Evolutionary conservation across 2,888 invertebrate genomes (phyloP).

Genomic region (Hesperia comma): DNA sequence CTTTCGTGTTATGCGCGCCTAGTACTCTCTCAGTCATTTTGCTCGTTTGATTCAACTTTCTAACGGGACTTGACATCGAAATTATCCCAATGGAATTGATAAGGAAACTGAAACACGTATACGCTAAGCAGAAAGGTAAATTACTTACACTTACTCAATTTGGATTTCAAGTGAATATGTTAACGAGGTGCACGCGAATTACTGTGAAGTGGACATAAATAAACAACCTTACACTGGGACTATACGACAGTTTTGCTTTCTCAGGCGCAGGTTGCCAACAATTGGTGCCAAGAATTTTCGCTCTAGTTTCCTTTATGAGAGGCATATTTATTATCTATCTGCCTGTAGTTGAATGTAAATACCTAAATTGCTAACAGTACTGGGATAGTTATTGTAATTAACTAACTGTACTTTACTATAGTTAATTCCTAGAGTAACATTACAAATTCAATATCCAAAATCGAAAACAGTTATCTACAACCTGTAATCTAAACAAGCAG

Average conservation of each 20-base stretch:
- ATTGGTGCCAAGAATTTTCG: slow-evolving; percentile 35
- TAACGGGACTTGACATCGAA: slow-evolving; percentile 42
- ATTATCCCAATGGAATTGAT: slow-evolving; percentile 36
- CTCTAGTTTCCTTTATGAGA: slow-evolving; percentile 29
- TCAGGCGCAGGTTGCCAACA: slow-evolving; percentile 25
- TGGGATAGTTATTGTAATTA: no score
- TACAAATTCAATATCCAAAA: not conserved
- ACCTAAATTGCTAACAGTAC: not conserved
- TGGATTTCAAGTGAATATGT: slow-evolving; percentile 31
- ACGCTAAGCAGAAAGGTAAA: slow-evolving; percentile 27
- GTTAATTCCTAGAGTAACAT: no score
- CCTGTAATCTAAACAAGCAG: not conserved
- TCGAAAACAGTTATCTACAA: not conserved
- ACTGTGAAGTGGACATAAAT: slow-evolving; percentile 25
- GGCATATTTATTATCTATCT: slow-evolving; percentile 6
- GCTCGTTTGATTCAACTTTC: slow-evolving; percentile 44
- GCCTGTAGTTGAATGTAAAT: not conserved
- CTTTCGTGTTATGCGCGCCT: slow-evolving; percentile 56
- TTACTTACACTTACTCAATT: slow-evolving; percentile 35
- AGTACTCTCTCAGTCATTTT: slow-evolving; percentile 46
- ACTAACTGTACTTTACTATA: no score
- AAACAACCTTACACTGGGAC: slow-evolving; percentile 16
- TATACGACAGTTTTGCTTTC: slow-evolving; percentile 12
- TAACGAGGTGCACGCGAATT: slow-evolving; percentile 33
- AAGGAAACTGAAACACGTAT: slow-evolving; percentile 29